phyloP scores from a whole-genome alignment of 2,113 vertebrate species.

The Loxodonta africana region DNA sequence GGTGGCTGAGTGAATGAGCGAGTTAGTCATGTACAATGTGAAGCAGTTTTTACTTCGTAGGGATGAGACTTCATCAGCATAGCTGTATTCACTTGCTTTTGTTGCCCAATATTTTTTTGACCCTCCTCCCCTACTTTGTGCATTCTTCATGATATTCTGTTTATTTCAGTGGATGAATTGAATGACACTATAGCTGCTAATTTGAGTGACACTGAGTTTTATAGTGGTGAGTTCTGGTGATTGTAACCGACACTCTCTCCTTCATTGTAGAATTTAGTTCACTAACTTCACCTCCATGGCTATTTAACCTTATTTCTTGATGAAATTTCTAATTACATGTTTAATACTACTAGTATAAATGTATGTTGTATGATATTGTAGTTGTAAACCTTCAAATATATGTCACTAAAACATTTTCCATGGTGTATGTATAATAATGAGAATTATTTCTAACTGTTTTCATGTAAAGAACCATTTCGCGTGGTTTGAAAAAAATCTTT shows the following conservation, averaged over 20 bases:
- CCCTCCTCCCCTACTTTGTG: constrained; percentile 86
- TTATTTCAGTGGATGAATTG: constrained; percentile 99
- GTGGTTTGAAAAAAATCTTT: constrained; percentile 48
- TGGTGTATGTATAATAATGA: constrained; percentile 61
- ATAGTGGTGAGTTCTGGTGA: constrained; percentile 98
- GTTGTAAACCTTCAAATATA: constrained; percentile 71
- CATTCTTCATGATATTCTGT: constrained; percentile 94
- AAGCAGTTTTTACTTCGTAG: constrained; percentile 61
- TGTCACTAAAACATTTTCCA: constrained; percentile 76
- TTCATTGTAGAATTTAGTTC: constrained; percentile 89
- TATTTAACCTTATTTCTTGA: constrained; percentile 85
- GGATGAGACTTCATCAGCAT: neutral
- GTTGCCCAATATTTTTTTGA: constrained; percentile 84
- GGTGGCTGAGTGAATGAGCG: constrained; percentile 78
- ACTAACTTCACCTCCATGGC: constrained; percentile 91
- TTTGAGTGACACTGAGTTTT: constrained; percentile 99
- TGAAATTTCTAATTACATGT: constrained; percentile 82
- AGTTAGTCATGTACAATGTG: neutral
- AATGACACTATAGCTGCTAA: constrained; percentile 99
- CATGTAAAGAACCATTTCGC: constrained; percentile 69
- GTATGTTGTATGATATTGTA: constrained; percentile 81
- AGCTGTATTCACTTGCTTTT: constrained; percentile 80
- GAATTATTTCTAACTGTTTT: constrained; percentile 59
- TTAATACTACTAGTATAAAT: constrained; percentile 62
- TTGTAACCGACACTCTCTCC: constrained; percentile 90